Base-by-base conservation (phyloP, 2,888 invertebrate genomes). In the Rotaria macrura region DNA sequence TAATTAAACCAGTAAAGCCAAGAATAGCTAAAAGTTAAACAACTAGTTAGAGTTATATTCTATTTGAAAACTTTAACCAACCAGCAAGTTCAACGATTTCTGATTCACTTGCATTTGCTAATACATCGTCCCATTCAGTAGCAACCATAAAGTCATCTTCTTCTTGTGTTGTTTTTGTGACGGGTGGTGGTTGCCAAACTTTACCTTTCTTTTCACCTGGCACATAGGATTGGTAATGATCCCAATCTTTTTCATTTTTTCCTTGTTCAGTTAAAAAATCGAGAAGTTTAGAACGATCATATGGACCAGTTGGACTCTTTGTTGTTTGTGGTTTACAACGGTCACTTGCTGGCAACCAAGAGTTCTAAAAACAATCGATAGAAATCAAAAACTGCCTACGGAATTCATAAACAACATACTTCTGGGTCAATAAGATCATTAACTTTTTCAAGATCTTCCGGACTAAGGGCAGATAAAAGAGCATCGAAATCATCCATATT, bases 1-100 rank as follows among this genome's bases (percentile, higher is more conserved):
- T 99, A 94, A 99, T 95, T 96, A 99, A 97, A 87, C 97, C 97
- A 92, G 99, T 98, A 93, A 99, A 97, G 90, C 98, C 99, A 90
- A 97, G 93, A 91, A 97, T 96, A 91, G 97, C 97, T 95, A 92
- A 4, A 92, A 92, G 3, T 4, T 17, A 38, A 84, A 74, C 72
- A n/a, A 23, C 14, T 54, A 87, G 25, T 49, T 4, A 43, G 34
- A 47, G 7, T 29, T n/a, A 23, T 29, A 52, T 49, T 49, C 17
- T 17, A 49, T 49, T 49, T 12, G 17, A 49, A 7, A 14, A 7
- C 2, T 17, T 20, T 34, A 43, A 47, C 43, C 25, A 84, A 91
- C 92, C 93, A 84, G 99, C 99, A 91, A 99, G 93, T 92, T 99
- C 99, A 90, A 99, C 99, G 89, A 99, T 95, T 93, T 97, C 97